Percentiles rank a stretch among this genome's conserved stretches.
Conservation (phyloP, 2,888 invertebrate genomes). For the Oeneis ivallda region DNA sequence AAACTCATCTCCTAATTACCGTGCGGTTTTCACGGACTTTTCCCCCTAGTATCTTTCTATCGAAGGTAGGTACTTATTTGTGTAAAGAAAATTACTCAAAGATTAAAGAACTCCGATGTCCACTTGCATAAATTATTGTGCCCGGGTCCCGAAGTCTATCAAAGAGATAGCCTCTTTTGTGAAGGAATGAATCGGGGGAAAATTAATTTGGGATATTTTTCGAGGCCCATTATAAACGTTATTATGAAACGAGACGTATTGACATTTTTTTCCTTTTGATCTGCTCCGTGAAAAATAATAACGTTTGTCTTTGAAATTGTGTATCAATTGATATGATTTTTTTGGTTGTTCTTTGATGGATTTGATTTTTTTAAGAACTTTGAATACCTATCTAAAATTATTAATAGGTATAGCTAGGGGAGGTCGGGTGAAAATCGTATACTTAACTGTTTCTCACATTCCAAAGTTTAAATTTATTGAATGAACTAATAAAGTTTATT, state of each 20-base stretch:
- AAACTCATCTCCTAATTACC: constrained; percentile 23
- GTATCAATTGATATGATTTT: constrained; percentile 38
- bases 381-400: background rate
- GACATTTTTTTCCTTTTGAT: constrained; percentile 66
- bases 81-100: constrained; percentile 61
- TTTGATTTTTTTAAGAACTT: background rate
- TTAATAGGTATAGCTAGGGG: too few species aligned
- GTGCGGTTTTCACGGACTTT: constrained; percentile 16
- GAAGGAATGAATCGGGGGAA: constrained; percentile 63
- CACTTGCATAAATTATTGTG: constrained; percentile 79
- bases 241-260: constrained; percentile 56
- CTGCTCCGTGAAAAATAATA: constrained; percentile 61
- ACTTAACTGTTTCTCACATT: too few species aligned
- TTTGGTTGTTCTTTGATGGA: background rate
- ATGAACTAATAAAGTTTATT: too few species aligned
- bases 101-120: constrained; percentile 69
- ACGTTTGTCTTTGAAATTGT: constrained; percentile 68
- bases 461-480: too few species aligned
- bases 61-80: constrained; percentile 35
- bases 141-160: constrained; percentile 52
- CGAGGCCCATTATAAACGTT: constrained; percentile 52
- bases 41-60: constrained; percentile 5
- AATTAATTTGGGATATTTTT: constrained; percentile 72
- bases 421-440: too few species aligned
- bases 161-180: constrained; percentile 68